Percentiles rank a stretch among this genome's conserved stretches.
These are phyloP conservation scores for Hapalemur alaotrensis DNA, from an alignment of 2,797 vertebrate genomes.

Conservation along the genomic window DNA sequence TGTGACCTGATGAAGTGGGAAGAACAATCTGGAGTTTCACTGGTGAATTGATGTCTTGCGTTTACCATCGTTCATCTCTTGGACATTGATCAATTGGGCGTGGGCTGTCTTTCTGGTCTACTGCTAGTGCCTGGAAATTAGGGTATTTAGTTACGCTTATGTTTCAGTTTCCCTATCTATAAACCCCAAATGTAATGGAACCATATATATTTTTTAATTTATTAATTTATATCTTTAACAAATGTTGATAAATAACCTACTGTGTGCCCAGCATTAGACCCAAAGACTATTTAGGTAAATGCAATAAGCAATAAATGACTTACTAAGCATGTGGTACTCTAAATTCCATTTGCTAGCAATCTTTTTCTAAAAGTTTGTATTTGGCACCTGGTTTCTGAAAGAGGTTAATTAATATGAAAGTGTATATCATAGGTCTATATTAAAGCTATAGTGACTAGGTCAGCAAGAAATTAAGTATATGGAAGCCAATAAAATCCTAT, in stretches of 20 bases:
- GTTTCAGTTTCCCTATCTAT: background rate
- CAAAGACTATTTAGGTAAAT: background rate
- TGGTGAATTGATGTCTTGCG: background rate
- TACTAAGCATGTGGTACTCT: background rate
- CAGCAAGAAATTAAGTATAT: slow-evolving; percentile 40
- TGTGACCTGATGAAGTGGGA: background rate
- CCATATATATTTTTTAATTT: background rate
- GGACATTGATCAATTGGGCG: background rate
- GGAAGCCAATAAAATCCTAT: background rate
- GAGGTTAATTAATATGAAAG: background rate
- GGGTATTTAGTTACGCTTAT: background rate
- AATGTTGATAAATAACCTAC: background rate
- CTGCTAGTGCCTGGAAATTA: background rate
- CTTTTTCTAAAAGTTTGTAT: background rate
- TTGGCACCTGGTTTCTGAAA: slow-evolving; percentile 1
- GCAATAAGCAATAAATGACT: background rate
- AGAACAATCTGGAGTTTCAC: background rate
- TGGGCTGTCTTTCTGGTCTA: background rate
- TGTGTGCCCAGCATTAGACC: background rate
- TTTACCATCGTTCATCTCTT: background rate
- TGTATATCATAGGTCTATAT: background rate
- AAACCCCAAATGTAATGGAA: background rate
- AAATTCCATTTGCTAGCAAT: background rate
- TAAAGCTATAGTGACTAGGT: background rate
- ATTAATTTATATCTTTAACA: background rate